These are phyloP conservation scores for Uloborus plumipes DNA, from an alignment of 2,888 invertebrate species.

Conservation along the genomic window DNA sequence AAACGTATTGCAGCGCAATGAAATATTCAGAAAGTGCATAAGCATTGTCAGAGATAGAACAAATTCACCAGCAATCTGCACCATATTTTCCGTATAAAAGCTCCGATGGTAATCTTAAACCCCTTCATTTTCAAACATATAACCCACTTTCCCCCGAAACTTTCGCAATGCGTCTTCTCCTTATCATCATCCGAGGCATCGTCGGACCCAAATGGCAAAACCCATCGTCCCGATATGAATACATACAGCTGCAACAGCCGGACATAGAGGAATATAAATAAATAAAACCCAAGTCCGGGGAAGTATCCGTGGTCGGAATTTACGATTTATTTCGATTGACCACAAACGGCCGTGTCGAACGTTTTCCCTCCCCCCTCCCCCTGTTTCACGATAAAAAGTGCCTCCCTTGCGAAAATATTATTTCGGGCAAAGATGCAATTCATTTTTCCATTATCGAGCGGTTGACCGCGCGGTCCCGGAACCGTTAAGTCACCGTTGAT, in stretches of 20 bases:
- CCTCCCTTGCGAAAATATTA: constrained; percentile 45
- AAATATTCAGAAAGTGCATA: too few species aligned
- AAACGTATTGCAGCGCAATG: too few species aligned
- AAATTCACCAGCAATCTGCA: too few species aligned
- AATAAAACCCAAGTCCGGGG: constrained; percentile 38
- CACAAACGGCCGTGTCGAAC: constrained; percentile 39
- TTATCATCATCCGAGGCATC: background rate
- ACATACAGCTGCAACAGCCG: constrained; percentile 28
- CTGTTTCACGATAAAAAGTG: constrained; percentile 38
- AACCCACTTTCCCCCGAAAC: background rate
- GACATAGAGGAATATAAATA: constrained; percentile 39
- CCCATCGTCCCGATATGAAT: constrained; percentile 36
- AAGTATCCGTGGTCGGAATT: constrained; percentile 40
- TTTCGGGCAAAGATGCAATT: constrained; percentile 54
- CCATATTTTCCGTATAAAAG: too few species aligned
- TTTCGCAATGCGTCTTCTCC: background rate
- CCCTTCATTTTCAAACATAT: background rate
- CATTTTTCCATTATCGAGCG: constrained; percentile 60
- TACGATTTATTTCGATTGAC: constrained; percentile 50
- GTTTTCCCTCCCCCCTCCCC: background rate
- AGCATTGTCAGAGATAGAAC: too few species aligned
- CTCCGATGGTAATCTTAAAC: too few species aligned
- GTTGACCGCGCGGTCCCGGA: constrained; percentile 34
- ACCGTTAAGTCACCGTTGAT: constrained; percentile 47
- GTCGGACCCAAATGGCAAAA: constrained; percentile 6